These are phyloP conservation scores for Nephrocerus scutellatus DNA, from an alignment of 2,888 invertebrate genomes.

Conservation along the genomic window DNA sequence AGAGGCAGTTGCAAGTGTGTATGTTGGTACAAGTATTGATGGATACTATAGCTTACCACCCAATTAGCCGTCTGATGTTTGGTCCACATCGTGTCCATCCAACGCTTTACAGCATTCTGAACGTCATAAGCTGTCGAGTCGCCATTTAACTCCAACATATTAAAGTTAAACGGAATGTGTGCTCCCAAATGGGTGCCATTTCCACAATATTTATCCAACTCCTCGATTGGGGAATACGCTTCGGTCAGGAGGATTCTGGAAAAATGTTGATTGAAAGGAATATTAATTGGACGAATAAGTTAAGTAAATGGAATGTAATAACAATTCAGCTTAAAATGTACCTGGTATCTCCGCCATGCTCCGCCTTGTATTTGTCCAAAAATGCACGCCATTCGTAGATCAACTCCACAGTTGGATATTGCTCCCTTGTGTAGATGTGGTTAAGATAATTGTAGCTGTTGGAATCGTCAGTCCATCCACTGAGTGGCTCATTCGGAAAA, in stretches of 20 bases:
- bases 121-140: slow-evolving; percentile 52
- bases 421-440: slow-evolving; percentile 59
- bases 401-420: slow-evolving; percentile 52
- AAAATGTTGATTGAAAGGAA: slow-evolving; percentile 2
- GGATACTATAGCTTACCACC: slow-evolving; percentile 51
- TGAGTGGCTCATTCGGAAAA: slow-evolving; percentile 50
- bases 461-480: slow-evolving; percentile 47
- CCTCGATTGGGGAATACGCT: slow-evolving; percentile 51
- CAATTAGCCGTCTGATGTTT: slow-evolving; percentile 54
- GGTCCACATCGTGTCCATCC: slow-evolving; percentile 54
- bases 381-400: slow-evolving; percentile 53
- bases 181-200: slow-evolving; percentile 48
- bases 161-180: slow-evolving; percentile 62
- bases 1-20: slow-evolving; percentile 7
- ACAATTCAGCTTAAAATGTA: slow-evolving; percentile 6
- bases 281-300: not conserved
- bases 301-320: not conserved
- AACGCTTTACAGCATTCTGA: slow-evolving; percentile 50
- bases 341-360: slow-evolving; percentile 40
- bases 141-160: slow-evolving; percentile 50
- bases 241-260: slow-evolving; percentile 55
- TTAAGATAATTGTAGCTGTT: slow-evolving; percentile 53
- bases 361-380: slow-evolving; percentile 46
- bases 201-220: slow-evolving; percentile 55
- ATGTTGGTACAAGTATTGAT: not conserved